Base-by-base conservation (phyloP, 2,888 invertebrate genomes). In the Sesamia inferens region DNA sequence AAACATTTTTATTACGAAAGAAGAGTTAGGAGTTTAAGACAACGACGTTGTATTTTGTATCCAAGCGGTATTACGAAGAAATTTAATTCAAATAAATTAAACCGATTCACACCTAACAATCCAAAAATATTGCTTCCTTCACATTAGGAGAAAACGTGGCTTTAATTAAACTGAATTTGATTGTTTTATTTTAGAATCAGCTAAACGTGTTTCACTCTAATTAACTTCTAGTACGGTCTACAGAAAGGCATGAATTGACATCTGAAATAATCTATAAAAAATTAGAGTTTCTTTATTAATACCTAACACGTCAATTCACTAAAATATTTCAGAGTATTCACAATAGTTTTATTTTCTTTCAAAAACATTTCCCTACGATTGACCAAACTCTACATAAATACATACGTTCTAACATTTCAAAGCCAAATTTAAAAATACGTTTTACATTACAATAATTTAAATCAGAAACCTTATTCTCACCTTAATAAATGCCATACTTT, bases 401-500 rank as follows among this genome's bases (percentile, higher is more conserved):
- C 31, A 31, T 13, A 47, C 8, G 2, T 24, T 51, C 19, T 7
- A 39, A 58, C 13, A 68, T 55, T 67, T 62, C 42, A 58, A 54
- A 64, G 59, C 44, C 19, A 3, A 51, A 47, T 73, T 11, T 16
- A 54, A 58, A 58, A 80, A 51, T n/a, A 14, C 59, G 74, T 55
- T 31, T 31, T 62, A 71, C 69, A 74, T 68, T 73, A 73, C 55
- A 76, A 59, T 85, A 79, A 83, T 81, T 47, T 70, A 82, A 82
- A 76, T 74, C 62, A 10, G 76, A 81, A 84, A 81, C 81, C 84
- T 73, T 82, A 81, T 78, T 80, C 88, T 88, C 83, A 95, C 95
- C 95, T 93, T 91, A 88, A 89, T 89, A 88, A 90, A 90, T 89
- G 90, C 90, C 89, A 91, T 90, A 90, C 88, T 92, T 90, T 90